Base-by-base conservation (phyloP, 2,113 vertebrate genomes). In the Embiotoca jacksoni region DNA sequence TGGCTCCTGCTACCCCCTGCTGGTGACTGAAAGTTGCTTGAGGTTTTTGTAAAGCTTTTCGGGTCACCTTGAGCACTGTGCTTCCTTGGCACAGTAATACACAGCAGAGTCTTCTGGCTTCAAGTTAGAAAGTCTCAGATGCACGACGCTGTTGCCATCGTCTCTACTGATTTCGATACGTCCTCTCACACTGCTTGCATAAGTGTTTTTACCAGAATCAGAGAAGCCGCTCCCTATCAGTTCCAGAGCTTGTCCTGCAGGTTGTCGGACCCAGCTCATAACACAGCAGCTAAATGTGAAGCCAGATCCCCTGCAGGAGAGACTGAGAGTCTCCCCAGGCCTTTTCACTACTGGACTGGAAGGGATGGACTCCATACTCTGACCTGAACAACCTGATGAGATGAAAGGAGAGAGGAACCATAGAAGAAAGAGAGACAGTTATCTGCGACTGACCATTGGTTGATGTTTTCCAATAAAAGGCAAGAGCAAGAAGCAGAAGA, bases 41-140 rank as follows among this genome's bases (percentile, higher is more conserved):
- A 23, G 6, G 15, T 83, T 77, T 80, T 83, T 71, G 49, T 81
- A 15, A 5, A 59, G 41, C 41, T 35, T 56, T 37, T 54, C 0
- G 23, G 3, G 4, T 4, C 15, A 30, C 1, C 8, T n/a, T 23
- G 35, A 50, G 10, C 44, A 47, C 35, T 77, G 65, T 85, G 63
- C 1, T 0, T 23, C 2, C 50, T 52, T 69, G 16, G 75, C 81
- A 65, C 91, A 93, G 78, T 87, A 89, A 87, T 91, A 91, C 23
- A 90, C 39, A 54, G 86, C 87, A 41, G 78, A 39, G 63, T 92
- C 82, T 54, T 85, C 84, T 75, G 66, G 44, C 73, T 83, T 80
- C 3, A 82, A 16, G 61, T 35, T 79, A 31, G 75, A 75, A 32
- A 82, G 56, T 58, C 35, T 78, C 75, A 86, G 61, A 59, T 72